A percentile compares a stretch with the other conserved stretches of the same genome.
phyloP scores from a whole-genome alignment of 2,113 vertebrate species.

The Entosphenus tridentatus region DNA sequence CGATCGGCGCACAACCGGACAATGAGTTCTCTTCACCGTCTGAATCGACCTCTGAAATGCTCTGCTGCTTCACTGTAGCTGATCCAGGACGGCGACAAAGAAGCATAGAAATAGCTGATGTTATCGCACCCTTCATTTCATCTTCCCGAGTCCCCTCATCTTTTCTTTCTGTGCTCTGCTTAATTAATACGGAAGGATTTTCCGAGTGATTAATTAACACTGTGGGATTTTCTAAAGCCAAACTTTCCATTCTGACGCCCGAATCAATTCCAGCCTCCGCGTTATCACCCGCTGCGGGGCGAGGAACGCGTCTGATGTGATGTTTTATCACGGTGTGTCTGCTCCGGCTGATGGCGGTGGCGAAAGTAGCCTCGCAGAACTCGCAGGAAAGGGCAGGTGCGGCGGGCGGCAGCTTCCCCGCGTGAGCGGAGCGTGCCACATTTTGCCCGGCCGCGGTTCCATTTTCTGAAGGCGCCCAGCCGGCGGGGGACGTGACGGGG shows the following conservation, averaged over 20 bases:
- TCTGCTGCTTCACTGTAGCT: constrained; percentile 4
- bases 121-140: constrained; percentile 5
- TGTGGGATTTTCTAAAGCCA: constrained; percentile 4
- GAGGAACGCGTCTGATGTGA: neutral
- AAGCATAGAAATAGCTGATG: constrained; percentile 4
- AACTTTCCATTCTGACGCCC: constrained; percentile 6
- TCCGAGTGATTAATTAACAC: constrained; percentile 5
- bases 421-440: too few species aligned
- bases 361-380: too few species aligned
- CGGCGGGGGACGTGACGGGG: too few species aligned
- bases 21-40: constrained; percentile 5
- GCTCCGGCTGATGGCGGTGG: neutral
- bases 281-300: neutral
- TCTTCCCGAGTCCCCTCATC: constrained; percentile 4
- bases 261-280: neutral
- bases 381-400: too few species aligned
- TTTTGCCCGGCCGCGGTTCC: too few species aligned
- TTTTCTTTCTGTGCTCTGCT: neutral
- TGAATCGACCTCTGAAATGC: constrained; percentile 5
- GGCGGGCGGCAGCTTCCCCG: too few species aligned
- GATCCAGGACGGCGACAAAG: constrained; percentile 5
- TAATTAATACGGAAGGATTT: constrained; percentile 6
- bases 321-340: constrained; percentile 1
- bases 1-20: constrained; percentile 1
- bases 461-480: too few species aligned